phyloP scores from a whole-genome alignment of 2,797 vertebrate genomes.

The Tragelaphus eurycerus region DNA sequence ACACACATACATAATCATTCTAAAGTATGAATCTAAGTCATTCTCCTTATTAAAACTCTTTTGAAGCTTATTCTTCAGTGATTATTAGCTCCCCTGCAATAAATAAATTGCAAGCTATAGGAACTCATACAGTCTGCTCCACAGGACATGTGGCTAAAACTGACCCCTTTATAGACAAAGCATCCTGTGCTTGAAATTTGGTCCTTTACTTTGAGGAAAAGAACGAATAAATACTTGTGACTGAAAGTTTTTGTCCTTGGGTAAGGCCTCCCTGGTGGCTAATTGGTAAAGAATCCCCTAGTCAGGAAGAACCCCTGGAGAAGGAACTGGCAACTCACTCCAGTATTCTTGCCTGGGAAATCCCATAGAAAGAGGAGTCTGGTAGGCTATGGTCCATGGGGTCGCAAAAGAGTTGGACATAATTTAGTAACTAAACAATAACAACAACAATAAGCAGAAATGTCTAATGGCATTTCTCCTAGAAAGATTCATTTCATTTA shows the following conservation, averaged over 20 bases:
- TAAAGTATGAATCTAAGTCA: neutral
- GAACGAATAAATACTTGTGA: neutral
- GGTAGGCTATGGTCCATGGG: neutral
- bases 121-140: neutral
- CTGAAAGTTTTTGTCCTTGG: neutral
- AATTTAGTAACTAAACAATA: neutral
- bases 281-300: neutral
- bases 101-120: neutral
- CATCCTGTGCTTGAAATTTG: neutral
- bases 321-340: neutral
- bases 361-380: neutral
- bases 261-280: neutral
- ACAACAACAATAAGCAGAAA: neutral
- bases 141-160: neutral
- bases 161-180: neutral
- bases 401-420: neutral
- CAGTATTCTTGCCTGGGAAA: neutral
- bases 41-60: neutral
- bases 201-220: neutral
- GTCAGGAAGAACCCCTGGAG: neutral
- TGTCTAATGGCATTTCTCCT: neutral
- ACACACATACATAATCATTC: neutral
- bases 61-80: neutral
- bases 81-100: neutral
- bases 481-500: neutral